Percentiles rank a stretch among this genome's conserved stretches.
These are phyloP conservation scores for Anarsia innoxiella DNA, from an alignment of 2,888 invertebrate species.

Conservation along the genomic window DNA sequence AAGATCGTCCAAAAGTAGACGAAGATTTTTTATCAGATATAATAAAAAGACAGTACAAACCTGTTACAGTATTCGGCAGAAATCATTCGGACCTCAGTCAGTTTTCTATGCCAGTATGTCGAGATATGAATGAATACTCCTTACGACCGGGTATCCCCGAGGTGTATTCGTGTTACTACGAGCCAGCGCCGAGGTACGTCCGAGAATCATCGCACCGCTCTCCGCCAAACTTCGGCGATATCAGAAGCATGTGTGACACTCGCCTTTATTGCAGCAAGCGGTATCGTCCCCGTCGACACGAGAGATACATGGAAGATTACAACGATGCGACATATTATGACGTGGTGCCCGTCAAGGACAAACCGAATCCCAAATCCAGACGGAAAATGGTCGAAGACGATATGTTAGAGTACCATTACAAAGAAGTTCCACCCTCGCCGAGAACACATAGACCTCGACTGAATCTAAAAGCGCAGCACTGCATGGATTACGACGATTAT, in stretches of 20 bases:
- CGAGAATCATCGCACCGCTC: neutral
- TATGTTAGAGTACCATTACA: constrained; percentile 33
- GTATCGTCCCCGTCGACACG: constrained; percentile 27
- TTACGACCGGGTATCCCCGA: no score
- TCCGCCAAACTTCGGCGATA: constrained; percentile 26
- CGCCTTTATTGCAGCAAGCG: constrained; percentile 46
- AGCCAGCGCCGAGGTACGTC: constrained; percentile 17
- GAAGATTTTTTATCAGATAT: constrained; percentile 56
- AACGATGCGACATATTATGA: constrained; percentile 55
- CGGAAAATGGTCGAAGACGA: constrained; percentile 43
- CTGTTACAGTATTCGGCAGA: constrained; percentile 47
- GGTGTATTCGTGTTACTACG: constrained; percentile 47
- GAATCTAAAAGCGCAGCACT: constrained; percentile 50
- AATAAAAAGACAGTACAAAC: constrained; percentile 54
- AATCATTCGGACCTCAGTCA: constrained; percentile 50
- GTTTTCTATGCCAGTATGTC: constrained; percentile 57
- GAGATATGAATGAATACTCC: no score
- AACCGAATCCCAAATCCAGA: constrained; percentile 52
- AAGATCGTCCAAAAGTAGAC: constrained; percentile 29
- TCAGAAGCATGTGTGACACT: constrained; percentile 52
- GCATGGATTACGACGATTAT: constrained; percentile 40
- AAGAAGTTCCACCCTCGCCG: constrained; percentile 60
- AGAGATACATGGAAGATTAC: constrained; percentile 30
- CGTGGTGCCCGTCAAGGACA: constrained; percentile 60
- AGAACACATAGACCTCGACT: constrained; percentile 49